phyloP scores from a whole-genome alignment of 2,797 vertebrate species.

The Cyprinella venusta region DNA sequence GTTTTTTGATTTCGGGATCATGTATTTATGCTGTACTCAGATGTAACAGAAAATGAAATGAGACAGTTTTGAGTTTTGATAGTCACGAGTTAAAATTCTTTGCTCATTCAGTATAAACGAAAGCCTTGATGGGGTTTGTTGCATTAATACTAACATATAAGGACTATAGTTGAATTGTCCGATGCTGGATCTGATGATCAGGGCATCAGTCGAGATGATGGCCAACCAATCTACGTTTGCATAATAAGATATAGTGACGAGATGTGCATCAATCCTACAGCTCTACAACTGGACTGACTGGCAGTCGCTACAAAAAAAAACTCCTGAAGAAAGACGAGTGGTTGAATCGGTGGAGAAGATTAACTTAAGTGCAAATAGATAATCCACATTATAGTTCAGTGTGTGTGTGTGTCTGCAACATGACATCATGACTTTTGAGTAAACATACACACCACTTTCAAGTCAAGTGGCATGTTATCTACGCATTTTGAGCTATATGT shows the following conservation, averaged over 20 bases:
- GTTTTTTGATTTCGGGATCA: neutral
- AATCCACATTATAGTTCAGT: neutral
- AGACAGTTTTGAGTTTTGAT: too few relatives aligned
- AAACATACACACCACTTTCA: too few relatives aligned
- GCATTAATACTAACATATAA: neutral
- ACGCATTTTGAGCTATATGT: too few relatives aligned
- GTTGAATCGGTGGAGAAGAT: neutral
- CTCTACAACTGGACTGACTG: neutral
- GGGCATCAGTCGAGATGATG: neutral
- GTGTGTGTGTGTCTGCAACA: too few relatives aligned
- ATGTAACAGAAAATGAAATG: neutral
- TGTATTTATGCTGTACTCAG: neutral
- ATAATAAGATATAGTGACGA: constrained; percentile 11
- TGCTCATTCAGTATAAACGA: neutral
- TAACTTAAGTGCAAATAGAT: neutral
- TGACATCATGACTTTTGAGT: too few relatives aligned
- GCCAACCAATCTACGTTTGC: neutral
- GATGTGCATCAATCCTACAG: neutral
- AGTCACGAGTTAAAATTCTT: neutral
- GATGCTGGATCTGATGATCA: neutral
- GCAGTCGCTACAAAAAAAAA: too few relatives aligned
- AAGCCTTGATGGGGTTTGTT: neutral
- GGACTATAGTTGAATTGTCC: neutral
- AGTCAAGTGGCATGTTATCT: too few relatives aligned
- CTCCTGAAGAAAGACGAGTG: neutral